Percentiles rank a stretch among this genome's conserved stretches.
phyloP scores from a whole-genome alignment of 2,888 invertebrate species.

The Eubasilissa splendida region DNA sequence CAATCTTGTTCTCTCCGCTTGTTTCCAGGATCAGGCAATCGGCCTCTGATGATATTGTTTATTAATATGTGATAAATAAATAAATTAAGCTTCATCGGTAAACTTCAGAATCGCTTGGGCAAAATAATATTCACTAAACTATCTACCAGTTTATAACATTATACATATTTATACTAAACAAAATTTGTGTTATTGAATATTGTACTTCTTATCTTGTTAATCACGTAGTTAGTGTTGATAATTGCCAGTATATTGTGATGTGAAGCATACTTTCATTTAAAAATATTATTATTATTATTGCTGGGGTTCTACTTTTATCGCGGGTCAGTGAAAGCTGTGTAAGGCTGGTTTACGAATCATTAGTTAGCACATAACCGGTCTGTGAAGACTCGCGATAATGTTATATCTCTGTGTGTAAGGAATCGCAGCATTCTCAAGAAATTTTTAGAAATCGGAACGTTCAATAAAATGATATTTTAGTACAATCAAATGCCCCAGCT shows the following conservation, averaged over 20 bases:
- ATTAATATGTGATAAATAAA: conserved; percentile 11
- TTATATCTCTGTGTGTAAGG: conserved; percentile 21
- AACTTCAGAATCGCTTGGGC: conserved; percentile 46
- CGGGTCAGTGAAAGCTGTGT: neutral
- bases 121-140: conserved; percentile 42
- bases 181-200: conserved; percentile 51
- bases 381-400: neutral
- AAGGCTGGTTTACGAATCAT: conserved; percentile 15
- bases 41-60: neutral
- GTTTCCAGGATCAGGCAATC: too few species aligned
- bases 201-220: conserved; percentile 57
- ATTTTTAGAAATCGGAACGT: neutral
- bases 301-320: conserved; percentile 11
- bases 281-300: conserved; percentile 37
- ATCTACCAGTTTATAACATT: conserved; percentile 47
- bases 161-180: conserved; percentile 31
- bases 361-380: conserved; percentile 22
- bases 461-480: neutral
- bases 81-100: conserved; percentile 37
- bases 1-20: too few species aligned
- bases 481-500: too few species aligned
- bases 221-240: conserved; percentile 56
- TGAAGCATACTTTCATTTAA: conserved; percentile 52
- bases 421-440: conserved; percentile 20
- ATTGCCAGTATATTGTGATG: conserved; percentile 57